Percentiles rank a stretch among this genome's conserved stretches.
These are phyloP conservation scores for Nettapus auritus DNA, from an alignment of 2,113 vertebrate species.

Conservation along the genomic window DNA sequence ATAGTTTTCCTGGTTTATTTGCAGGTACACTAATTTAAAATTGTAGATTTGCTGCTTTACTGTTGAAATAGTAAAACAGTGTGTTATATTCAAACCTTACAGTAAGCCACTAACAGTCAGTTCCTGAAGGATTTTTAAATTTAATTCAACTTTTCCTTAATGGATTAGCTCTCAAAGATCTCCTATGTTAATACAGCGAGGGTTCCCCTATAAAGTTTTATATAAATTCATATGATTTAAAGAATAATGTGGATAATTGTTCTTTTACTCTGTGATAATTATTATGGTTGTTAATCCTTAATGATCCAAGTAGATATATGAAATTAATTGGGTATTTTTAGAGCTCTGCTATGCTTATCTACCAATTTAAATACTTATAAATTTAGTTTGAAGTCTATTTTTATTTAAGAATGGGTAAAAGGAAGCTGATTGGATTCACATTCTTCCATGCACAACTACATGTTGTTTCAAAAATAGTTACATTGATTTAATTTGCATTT, in stretches of 20 bases:
- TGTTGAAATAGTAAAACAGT: rapidly evolving
- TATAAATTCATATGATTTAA: conserved; percentile 1
- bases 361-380: background rate
- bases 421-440: background rate
- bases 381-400: background rate
- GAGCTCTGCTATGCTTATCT: background rate
- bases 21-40: background rate
- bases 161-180: background rate
- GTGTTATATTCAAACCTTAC: background rate
- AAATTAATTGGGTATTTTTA: background rate
- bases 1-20: background rate
- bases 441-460: background rate
- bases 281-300: background rate
- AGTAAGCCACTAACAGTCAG: background rate
- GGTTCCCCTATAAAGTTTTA: background rate
- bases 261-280: background rate
- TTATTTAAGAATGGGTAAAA: background rate
- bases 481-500: background rate
- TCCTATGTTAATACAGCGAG: background rate
- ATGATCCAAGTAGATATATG: background rate
- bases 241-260: background rate
- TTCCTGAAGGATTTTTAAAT: background rate
- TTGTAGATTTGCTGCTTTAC: background rate
- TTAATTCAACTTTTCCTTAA: background rate
- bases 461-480: background rate